Evolutionary conservation across 2,888 invertebrate genomes (phyloP).

Genomic region (Chrysopilus asiliformis): DNA sequence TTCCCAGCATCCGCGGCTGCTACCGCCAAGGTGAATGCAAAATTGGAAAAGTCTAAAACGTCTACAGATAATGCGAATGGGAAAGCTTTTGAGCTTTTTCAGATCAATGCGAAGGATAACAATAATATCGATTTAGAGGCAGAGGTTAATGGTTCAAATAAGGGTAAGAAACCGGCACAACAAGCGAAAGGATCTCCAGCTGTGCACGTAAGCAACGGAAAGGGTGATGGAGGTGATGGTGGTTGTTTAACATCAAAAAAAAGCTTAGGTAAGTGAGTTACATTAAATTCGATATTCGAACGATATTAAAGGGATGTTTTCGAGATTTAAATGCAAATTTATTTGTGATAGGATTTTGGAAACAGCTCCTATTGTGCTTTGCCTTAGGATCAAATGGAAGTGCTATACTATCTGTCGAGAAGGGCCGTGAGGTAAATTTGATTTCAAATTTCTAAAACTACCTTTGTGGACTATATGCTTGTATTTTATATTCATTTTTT

Average conservation of each 20-base stretch:
- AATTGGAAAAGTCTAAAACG: constrained; percentile 1
- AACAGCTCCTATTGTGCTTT: constrained; percentile 52
- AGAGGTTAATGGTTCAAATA: too few relatives aligned
- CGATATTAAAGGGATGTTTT: too few relatives aligned
- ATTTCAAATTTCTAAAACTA: background rate
- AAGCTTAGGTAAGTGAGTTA: background rate
- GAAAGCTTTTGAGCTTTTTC: constrained; percentile 31
- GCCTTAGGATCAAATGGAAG: constrained; percentile 60
- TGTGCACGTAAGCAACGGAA: too few relatives aligned
- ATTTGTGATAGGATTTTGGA: too few relatives aligned
- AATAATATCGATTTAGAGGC: too few relatives aligned
- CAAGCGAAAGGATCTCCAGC: too few relatives aligned
- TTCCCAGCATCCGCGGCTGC: too few relatives aligned
- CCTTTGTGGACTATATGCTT: background rate
- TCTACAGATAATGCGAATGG: constrained; percentile 20
- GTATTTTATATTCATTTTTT: background rate
- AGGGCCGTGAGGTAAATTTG: constrained; percentile 29
- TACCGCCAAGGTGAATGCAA: too few relatives aligned
- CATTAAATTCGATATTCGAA: too few relatives aligned
- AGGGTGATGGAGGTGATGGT: too few relatives aligned
- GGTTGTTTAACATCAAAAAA: background rate
- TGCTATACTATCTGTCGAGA: constrained; percentile 57
- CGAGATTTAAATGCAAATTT: too few relatives aligned
- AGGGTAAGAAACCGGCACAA: too few relatives aligned
- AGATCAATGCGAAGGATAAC: constrained; percentile 24